A percentile compares a stretch with the other conserved stretches of the same genome.
Conservation (phyloP, 2,888 invertebrate genomes). For the Sarcophaga carnaria region DNA sequence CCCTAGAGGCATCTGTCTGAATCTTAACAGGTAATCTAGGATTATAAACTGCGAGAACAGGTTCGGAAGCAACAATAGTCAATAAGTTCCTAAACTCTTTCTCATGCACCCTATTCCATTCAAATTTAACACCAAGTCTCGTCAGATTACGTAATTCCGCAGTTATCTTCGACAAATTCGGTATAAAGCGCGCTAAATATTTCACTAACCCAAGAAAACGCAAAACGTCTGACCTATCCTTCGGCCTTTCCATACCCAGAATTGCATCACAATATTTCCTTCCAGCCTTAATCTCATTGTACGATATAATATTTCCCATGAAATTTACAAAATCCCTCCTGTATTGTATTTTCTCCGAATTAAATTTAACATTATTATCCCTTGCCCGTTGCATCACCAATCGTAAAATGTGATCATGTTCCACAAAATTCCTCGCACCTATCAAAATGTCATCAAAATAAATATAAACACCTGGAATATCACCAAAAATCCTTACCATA, state of each 20-base stretch:
- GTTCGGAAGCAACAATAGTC: conserved; percentile 44
- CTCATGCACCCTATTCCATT: conserved; percentile 58
- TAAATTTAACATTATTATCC: conserved; percentile 46
- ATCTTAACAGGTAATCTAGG: conserved; percentile 43
- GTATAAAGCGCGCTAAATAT: conserved; percentile 27
- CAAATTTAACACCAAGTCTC: conserved; percentile 41
- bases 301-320: conserved; percentile 52
- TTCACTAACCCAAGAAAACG: conserved; percentile 53
- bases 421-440: background rate
- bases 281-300: conserved; percentile 38
- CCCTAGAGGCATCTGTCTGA: conserved; percentile 66
- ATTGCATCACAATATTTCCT: conserved; percentile 32
- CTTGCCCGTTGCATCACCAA: background rate
- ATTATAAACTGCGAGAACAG: conserved; percentile 56
- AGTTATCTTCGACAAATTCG: conserved; percentile 51
- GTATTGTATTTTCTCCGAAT: conserved; percentile 58
- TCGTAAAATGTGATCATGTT: too few relatives aligned
- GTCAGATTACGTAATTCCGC: conserved; percentile 50
- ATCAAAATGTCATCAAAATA: too few relatives aligned
- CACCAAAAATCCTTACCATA: background rate
- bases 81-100: conserved; percentile 14
- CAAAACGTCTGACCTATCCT: conserved; percentile 23
- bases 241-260: conserved; percentile 25
- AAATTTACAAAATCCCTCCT: conserved; percentile 47
- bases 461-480: background rate